Percentiles rank a stretch among this genome's conserved stretches.
These are phyloP conservation scores for Peromyscus californicus DNA, from an alignment of 2,113 vertebrate species.

Conservation along the genomic window DNA sequence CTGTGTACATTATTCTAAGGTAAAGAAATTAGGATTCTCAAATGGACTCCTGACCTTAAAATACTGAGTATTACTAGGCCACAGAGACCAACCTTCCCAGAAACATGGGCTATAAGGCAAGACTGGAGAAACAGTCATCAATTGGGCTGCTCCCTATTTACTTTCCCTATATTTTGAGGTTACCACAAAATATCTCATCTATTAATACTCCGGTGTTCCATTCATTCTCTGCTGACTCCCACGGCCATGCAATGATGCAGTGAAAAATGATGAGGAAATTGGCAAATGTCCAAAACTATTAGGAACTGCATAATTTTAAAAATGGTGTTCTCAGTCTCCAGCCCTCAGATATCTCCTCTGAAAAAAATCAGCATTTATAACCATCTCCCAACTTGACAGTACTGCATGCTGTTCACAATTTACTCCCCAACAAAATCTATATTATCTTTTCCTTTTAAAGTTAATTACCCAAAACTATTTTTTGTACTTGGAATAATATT, in stretches of 20 bases:
- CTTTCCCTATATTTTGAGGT: too few species aligned
- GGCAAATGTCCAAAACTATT: neutral
- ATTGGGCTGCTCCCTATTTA: too few species aligned
- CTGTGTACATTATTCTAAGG: neutral
- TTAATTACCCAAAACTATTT: neutral
- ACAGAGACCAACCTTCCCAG: neutral
- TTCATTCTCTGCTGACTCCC: neutral
- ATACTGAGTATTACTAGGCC: neutral
- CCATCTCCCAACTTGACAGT: neutral
- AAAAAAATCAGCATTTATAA: neutral
- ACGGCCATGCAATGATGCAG: accelerated
- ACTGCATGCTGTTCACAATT: neutral
- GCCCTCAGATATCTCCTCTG: neutral
- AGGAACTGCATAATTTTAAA: accelerated
- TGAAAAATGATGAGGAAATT: neutral
- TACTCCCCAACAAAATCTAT: neutral
- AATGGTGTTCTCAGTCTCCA: neutral
- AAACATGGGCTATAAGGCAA: neutral
- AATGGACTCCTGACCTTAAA: neutral
- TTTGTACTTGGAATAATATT: neutral
- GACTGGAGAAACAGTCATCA: neutral
- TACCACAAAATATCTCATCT: neutral
- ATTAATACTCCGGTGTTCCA: too few species aligned
- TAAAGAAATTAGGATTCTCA: neutral
- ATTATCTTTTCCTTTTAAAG: neutral